These are phyloP conservation scores for Burhinus oedicnemus DNA, from an alignment of 2,113 vertebrate species.

Conservation along the genomic window DNA sequence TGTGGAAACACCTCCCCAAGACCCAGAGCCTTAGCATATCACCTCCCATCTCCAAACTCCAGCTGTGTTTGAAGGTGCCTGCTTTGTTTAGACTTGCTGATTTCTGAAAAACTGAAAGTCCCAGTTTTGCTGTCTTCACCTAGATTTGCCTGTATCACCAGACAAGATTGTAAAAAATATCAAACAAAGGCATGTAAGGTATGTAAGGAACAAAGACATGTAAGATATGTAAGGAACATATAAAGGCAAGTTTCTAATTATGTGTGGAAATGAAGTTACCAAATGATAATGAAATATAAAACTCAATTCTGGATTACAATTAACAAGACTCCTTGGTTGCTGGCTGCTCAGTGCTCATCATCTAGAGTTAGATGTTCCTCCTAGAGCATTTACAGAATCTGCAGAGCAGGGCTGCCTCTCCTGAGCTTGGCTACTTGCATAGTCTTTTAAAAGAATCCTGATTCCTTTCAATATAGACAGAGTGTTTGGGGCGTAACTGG, in stretches of 20 bases:
- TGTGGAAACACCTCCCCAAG: neutral
- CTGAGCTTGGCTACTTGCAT: neutral
- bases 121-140: neutral
- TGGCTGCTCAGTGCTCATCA: neutral
- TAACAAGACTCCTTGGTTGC: neutral
- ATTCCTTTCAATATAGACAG: neutral
- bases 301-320: neutral
- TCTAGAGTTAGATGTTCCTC: neutral
- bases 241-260: neutral
- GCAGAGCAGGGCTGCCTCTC: neutral
- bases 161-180: neutral
- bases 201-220: neutral
- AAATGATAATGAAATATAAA: neutral
- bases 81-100: conserved; percentile 17
- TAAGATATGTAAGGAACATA: neutral
- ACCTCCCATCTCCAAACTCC: neutral
- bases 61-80: neutral
- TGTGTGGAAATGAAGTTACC: neutral
- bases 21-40: neutral
- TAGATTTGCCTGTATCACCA: neutral
- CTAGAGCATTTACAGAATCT: neutral
- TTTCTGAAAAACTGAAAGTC: neutral
- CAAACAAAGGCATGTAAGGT: neutral
- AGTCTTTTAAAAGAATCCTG: neutral
- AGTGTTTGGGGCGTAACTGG: neutral